phyloP scores from a whole-genome alignment of 2,888 invertebrate species.

The Rosalia funebris region DNA sequence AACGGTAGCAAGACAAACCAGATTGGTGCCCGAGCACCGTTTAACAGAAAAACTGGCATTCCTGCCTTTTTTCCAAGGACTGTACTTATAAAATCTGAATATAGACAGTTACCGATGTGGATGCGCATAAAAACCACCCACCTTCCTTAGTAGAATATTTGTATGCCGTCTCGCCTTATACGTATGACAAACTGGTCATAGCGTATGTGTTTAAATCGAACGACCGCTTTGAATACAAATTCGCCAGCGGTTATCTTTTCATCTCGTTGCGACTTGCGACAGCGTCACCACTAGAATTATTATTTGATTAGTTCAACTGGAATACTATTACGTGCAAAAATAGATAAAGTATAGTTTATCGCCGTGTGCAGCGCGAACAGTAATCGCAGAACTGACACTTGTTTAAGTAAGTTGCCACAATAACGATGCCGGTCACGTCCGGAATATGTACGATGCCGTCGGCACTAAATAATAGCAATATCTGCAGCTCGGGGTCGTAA shows the following conservation, averaged over 20 bases:
- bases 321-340: conserved; percentile 25
- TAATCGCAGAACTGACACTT: conserved; percentile 6
- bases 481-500: conserved; percentile 50
- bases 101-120: conserved; percentile 33
- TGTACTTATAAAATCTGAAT: conserved; percentile 29
- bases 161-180: conserved; percentile 54
- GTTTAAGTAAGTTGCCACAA: conserved; percentile 8
- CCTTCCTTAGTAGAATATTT: conserved; percentile 50
- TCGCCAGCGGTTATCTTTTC: conserved; percentile 40
- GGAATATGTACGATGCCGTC: conserved; percentile 35
- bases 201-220: conserved; percentile 50
- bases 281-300: conserved; percentile 32
- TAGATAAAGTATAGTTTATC: conserved; percentile 12
- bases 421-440: conserved; percentile 39
- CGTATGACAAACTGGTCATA: conserved; percentile 56
- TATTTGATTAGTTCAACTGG: conserved; percentile 36
- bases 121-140: conserved; percentile 52
- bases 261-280: conserved; percentile 34
- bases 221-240: conserved; percentile 49
- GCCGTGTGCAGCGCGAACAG: neutral
- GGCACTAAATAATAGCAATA: conserved; percentile 50
- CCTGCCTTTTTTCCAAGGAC: neutral
- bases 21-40: too few relatives aligned
- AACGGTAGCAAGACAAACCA: too few relatives aligned
- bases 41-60: conserved; percentile 1